Evolutionary conservation across 2,113 vertebrate genomes (phyloP).

Genomic region (Accipiter cooperii): DNA sequence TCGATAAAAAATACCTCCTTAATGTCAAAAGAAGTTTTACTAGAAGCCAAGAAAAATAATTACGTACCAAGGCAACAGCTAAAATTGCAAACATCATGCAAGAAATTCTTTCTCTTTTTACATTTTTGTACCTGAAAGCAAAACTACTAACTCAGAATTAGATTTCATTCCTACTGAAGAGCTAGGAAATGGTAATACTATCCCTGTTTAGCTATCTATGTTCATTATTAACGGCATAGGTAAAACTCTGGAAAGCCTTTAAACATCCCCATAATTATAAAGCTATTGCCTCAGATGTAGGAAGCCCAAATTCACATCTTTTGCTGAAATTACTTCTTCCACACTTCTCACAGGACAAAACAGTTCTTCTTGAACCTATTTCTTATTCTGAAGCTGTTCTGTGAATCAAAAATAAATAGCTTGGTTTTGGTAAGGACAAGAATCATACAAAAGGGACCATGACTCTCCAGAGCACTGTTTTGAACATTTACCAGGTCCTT

Average conservation of each 20-base stretch:
- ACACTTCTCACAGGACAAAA: background rate
- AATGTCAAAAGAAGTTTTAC: background rate
- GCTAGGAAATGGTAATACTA: background rate
- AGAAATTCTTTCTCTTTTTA: background rate
- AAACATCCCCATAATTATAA: background rate
- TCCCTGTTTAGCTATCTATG: background rate
- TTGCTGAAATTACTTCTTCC: rapidly evolving
- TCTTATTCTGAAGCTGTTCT: background rate
- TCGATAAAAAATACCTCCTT: background rate
- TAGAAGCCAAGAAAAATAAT: background rate
- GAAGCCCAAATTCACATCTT: background rate
- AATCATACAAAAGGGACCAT: background rate
- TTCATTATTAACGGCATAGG: background rate
- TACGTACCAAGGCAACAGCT: background rate
- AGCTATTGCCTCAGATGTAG: background rate
- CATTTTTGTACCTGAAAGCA: background rate
- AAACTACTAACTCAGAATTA: background rate
- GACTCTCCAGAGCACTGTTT: background rate
- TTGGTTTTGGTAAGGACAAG: background rate
- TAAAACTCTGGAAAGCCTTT: background rate
- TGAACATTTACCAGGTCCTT: background rate
- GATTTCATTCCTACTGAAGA: background rate
- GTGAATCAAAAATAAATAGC: background rate
- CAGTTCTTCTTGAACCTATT: background rate
- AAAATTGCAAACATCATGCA: background rate